Evolutionary conservation across 53 echinoderm and acorn worm genomes (phyloP).

Genomic region (Paracentrotus lividus): DNA sequence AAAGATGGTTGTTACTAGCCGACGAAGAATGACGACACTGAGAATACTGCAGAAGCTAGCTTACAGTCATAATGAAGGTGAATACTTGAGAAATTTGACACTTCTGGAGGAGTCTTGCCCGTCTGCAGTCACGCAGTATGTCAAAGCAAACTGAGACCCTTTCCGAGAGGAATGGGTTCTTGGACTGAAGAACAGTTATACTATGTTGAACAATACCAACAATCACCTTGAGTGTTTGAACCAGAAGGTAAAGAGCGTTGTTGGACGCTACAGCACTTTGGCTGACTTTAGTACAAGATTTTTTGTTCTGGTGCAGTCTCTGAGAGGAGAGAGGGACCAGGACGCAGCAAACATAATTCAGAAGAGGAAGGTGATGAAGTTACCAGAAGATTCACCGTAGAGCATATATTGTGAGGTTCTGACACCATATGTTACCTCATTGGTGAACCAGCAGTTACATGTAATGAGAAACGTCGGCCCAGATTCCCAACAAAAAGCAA

Average conservation of each 20-base stretch:
- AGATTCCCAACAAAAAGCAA: too few species aligned
- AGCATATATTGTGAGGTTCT: constrained; percentile 35
- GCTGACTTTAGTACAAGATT: constrained; percentile 20
- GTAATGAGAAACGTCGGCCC: neutral
- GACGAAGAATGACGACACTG: constrained; percentile 58
- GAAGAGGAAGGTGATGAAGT: constrained; percentile 52
- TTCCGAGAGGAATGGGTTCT: constrained; percentile 73
- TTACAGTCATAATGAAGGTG: constrained; percentile 41
- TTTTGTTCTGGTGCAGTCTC: constrained; percentile 28
- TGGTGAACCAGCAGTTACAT: constrained; percentile 16
- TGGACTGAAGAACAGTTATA: constrained; percentile 57
- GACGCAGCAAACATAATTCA: constrained; percentile 39
- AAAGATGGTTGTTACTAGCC: constrained; percentile 52
- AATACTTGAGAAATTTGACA: constrained; percentile 19
- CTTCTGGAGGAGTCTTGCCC: constrained; percentile 43
- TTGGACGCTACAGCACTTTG: constrained; percentile 30
- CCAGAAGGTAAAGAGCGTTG: constrained; percentile 23
- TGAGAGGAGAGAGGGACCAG: constrained; percentile 40
- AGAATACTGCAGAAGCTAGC: constrained; percentile 13
- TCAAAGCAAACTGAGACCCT: constrained; percentile 70
- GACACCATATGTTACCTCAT: constrained; percentile 7
- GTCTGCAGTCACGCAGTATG: constrained; percentile 62
- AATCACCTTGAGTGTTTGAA: constrained; percentile 32
- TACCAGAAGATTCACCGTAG: constrained; percentile 23
- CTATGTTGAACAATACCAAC: constrained; percentile 16